Evolutionary conservation across 1,140 invertebrate species (phyloP).

Genomic region (Leptinotarsa texana): DNA sequence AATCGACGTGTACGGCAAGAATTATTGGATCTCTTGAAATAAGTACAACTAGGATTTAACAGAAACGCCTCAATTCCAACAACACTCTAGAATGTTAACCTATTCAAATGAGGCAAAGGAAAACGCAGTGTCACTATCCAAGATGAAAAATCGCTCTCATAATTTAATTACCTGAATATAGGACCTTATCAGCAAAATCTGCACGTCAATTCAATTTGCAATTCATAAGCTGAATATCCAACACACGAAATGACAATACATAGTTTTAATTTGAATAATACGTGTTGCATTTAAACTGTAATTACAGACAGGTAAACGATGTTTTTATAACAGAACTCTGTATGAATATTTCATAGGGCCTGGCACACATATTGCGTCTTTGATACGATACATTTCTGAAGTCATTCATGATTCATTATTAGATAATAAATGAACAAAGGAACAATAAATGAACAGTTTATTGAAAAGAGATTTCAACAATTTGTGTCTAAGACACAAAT

Average conservation of each 20-base stretch:
- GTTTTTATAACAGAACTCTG: conserved; percentile 11
- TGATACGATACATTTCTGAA: too few species aligned
- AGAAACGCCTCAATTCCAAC: too few species aligned
- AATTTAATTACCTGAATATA: conserved; percentile 22
- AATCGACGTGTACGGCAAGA: too few species aligned
- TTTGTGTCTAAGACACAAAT: too few species aligned
- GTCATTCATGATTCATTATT: too few species aligned
- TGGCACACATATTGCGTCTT: too few species aligned
- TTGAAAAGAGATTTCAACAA: too few species aligned
- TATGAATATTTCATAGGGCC: conserved; percentile 19
- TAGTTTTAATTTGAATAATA: conserved; percentile 27
- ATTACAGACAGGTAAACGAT: conserved; percentile 21
- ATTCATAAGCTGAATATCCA: conserved; percentile 22
- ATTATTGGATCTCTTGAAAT: too few species aligned
- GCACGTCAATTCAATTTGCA: conserved; percentile 23
- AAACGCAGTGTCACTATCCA: conserved; percentile 4
- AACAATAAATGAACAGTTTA: too few species aligned
- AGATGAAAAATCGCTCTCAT: conserved; percentile 16
- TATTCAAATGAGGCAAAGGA: background rate
- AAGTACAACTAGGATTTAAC: too few species aligned
- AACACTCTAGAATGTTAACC: too few species aligned
- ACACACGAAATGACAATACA: conserved; percentile 24
- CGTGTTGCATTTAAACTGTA: conserved; percentile 19
- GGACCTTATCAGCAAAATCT: conserved; percentile 15
- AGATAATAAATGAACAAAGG: too few species aligned